Conservation (phyloP, 2,888 invertebrate genomes). For the Esperia sulphurella region DNA sequence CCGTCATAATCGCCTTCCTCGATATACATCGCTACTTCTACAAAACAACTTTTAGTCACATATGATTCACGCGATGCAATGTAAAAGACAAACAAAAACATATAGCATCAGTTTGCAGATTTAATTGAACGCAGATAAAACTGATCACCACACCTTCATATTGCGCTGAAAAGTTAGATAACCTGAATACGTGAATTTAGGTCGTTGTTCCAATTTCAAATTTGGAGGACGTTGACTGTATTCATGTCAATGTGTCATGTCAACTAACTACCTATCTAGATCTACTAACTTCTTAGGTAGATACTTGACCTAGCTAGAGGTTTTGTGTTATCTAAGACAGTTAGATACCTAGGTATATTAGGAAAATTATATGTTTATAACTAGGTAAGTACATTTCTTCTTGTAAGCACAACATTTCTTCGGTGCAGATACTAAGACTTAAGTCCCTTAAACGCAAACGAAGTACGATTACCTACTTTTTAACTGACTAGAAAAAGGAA, state of each 20-base stretch:
- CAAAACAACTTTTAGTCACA: slow-evolving; percentile 14
- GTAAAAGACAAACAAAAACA: slow-evolving; percentile 17
- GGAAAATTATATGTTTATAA: no score
- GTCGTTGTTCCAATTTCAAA: slow-evolving; percentile 47
- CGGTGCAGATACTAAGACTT: no score
- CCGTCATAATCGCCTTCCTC: slow-evolving; percentile 25
- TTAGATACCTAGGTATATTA: background rate
- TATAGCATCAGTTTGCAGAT: background rate
- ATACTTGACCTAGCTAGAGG: slow-evolving; percentile 14
- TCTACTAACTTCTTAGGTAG: slow-evolving; percentile 14
- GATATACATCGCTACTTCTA: slow-evolving; percentile 33
- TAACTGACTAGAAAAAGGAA: no score
- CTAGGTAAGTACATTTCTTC: no score
- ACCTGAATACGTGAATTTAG: slow-evolving; percentile 56
- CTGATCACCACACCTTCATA: slow-evolving; percentile 31
- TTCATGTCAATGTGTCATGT: slow-evolving; percentile 41
- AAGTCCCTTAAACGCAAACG: no score
- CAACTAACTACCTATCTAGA: slow-evolving; percentile 13
- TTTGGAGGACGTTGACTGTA: slow-evolving; percentile 37
- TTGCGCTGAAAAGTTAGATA: slow-evolving; percentile 47
- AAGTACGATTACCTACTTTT: no score
- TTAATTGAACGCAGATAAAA: slow-evolving; percentile 13
- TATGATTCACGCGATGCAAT: slow-evolving; percentile 20
- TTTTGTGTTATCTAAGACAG: slow-evolving; percentile 27
- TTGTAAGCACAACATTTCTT: no score